A percentile compares a stretch with the other conserved stretches of the same genome.
Evolutionary conservation across 2,888 invertebrate genomes (phyloP).

Genomic region (Sinhomidia bicolor): DNA sequence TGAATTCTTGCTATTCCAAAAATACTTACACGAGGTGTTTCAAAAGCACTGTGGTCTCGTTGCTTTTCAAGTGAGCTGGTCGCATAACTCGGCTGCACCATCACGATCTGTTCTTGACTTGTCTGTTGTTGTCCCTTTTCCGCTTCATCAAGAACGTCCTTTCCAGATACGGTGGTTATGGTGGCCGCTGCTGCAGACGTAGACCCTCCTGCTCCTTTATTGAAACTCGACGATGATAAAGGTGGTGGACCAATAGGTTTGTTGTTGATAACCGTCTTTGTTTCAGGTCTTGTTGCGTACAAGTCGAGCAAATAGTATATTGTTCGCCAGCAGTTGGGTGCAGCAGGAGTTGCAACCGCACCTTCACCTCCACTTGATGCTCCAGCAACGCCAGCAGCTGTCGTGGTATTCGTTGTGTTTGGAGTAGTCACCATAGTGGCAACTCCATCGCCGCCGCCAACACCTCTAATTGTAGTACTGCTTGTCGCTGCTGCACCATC

Average conservation of each 20-base stretch:
- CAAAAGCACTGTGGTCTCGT: conserved; percentile 70
- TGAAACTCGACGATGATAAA: conserved; percentile 35
- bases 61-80: conserved; percentile 79
- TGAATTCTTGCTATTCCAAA: conserved; percentile 95
- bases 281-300: conserved; percentile 97
- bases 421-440: not conserved
- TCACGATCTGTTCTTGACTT: conserved; percentile 49
- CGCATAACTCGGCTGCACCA: conserved; percentile 68
- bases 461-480: not conserved
- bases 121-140: conserved; percentile 76
- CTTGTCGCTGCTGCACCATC: not conserved
- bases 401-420: conserved; percentile 25
- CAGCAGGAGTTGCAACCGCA: conserved; percentile 43
- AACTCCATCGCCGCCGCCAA: not conserved
- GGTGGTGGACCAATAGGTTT: conserved; percentile 42
- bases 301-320: conserved; percentile 95
- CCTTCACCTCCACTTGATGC: not conserved
- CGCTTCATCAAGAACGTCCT: conserved; percentile 77
- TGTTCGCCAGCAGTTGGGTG: conserved; percentile 95
- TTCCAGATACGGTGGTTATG: conserved; percentile 28
- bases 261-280: conserved; percentile 91
- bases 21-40: conserved; percentile 83
- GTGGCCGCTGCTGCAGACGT: not conserved
- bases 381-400: not conserved
- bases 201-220: conserved; percentile 18